These are phyloP conservation scores for Coregonus clupeaformis DNA, from an alignment of 2,113 vertebrate genomes.

Conservation along the genomic window DNA sequence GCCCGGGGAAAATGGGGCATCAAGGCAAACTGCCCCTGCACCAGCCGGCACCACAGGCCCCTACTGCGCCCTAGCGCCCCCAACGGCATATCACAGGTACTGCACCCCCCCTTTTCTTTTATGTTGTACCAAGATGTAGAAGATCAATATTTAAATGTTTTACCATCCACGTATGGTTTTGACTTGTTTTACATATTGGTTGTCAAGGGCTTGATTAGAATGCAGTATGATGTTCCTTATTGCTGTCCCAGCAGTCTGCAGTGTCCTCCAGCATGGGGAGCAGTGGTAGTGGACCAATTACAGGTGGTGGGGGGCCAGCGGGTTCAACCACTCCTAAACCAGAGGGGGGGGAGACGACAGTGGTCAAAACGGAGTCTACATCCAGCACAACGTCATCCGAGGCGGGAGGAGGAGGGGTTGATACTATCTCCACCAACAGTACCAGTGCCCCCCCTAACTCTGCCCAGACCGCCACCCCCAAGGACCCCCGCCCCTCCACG, in stretches of 20 bases:
- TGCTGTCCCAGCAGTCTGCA: conserved; percentile 25
- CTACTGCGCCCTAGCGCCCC: conserved; percentile 87
- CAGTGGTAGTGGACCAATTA: conserved; percentile 38
- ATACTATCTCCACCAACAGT: conserved; percentile 48
- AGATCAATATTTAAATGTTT: too few relatives aligned
- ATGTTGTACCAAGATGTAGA: too few relatives aligned
- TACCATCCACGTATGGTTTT: too few relatives aligned
- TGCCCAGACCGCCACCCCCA: conserved; percentile 61
- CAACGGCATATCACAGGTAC: conserved; percentile 96
- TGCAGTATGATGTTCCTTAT: neutral
- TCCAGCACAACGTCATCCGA: conserved; percentile 51
- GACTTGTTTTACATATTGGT: neutral
- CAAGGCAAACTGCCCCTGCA: conserved; percentile 98
- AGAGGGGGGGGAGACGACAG: conserved; percentile 59
- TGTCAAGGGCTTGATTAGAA: neutral
- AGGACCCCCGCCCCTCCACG: conserved; percentile 77
- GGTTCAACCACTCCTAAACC: conserved; percentile 48
- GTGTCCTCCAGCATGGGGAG: conserved; percentile 34
- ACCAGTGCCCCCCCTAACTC: conserved; percentile 65
- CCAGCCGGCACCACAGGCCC: conserved; percentile 89
- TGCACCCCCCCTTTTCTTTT: neutral
- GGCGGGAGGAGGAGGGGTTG: conserved; percentile 57
- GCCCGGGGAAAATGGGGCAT: conserved; percentile 98
- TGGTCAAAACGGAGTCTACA: conserved; percentile 63
- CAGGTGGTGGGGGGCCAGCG: conserved; percentile 30